Conservation (phyloP, 2,888 invertebrate genomes). For the Cosmorhoe ocellata region DNA sequence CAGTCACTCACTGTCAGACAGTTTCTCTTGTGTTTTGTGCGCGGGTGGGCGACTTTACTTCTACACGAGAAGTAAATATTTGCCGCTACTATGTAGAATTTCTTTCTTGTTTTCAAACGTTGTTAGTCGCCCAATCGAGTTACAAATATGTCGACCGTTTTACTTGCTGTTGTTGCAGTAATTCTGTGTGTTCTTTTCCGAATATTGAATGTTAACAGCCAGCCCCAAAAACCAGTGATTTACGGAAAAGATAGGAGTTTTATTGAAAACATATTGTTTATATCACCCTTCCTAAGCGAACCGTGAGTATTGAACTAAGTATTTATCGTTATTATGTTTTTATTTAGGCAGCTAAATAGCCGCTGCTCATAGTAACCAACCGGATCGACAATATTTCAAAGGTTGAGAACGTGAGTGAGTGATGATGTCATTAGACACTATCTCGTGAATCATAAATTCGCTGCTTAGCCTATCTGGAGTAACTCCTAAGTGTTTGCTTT, state of each 20-base stretch:
- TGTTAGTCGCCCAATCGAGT: slow-evolving; percentile 4
- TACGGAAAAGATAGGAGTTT: slow-evolving; percentile 90
- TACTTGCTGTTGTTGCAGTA: slow-evolving; percentile 90
- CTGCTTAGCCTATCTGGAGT: slow-evolving; percentile 17
- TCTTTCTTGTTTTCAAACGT: slow-evolving; percentile 33
- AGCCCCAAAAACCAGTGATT: slow-evolving; percentile 89
- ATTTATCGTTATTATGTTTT: no score
- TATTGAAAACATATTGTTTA: slow-evolving; percentile 89
- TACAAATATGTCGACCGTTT: slow-evolving; percentile 89
- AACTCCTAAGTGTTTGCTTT: slow-evolving; percentile 1
- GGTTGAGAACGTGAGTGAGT: slow-evolving; percentile 20
- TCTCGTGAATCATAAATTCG: slow-evolving; percentile 31
- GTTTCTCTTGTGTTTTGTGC: slow-evolving; percentile 40
- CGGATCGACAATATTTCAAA: neutral
- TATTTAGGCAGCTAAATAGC: neutral
- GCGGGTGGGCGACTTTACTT: slow-evolving; percentile 36
- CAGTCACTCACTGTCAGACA: neutral
- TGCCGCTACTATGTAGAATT: slow-evolving; percentile 65
- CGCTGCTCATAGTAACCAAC: neutral
- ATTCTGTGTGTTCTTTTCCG: slow-evolving; percentile 92
- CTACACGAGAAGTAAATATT: slow-evolving; percentile 40
- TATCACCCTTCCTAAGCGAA: slow-evolving; percentile 89
- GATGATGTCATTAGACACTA: slow-evolving; percentile 59
- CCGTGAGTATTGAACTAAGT: slow-evolving; percentile 90
- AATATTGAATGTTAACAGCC: slow-evolving; percentile 92